These are phyloP conservation scores for Hofmannophila pseudospretella DNA, from an alignment of 2,888 invertebrate genomes.

Conservation along the genomic window DNA sequence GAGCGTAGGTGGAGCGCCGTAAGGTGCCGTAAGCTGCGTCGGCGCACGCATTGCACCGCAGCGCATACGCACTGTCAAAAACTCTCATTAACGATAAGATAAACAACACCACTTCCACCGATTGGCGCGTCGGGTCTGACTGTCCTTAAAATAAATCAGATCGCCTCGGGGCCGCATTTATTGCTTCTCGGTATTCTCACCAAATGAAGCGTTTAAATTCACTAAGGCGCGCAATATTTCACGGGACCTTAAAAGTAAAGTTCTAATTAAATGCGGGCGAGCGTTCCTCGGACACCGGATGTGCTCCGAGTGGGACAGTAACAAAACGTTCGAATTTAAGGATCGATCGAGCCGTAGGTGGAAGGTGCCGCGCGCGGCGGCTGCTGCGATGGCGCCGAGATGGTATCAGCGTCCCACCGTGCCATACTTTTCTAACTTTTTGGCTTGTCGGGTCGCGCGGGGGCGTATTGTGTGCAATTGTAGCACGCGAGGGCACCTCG, in stretches of 20 bases:
- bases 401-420: constrained; percentile 50
- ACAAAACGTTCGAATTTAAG: constrained; percentile 34
- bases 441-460: constrained; percentile 59
- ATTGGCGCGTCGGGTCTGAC: constrained; percentile 32
- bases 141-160: constrained; percentile 58
- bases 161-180: constrained; percentile 47
- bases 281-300: constrained; percentile 49
- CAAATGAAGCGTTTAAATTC: constrained; percentile 43
- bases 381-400: constrained; percentile 45
- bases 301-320: constrained; percentile 24
- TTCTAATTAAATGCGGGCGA: constrained; percentile 62
- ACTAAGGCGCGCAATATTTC: constrained; percentile 62
- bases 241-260: constrained; percentile 53
- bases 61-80: constrained; percentile 36
- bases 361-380: constrained; percentile 23
- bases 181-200: constrained; percentile 59
- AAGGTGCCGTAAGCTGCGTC: not conserved
- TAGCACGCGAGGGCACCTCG: constrained; percentile 67
- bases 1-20: constrained; percentile 47
- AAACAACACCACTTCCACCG: constrained; percentile 36
- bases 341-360: constrained; percentile 25
- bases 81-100: constrained; percentile 46
- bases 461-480: constrained; percentile 70
- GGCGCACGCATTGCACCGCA: constrained; percentile 38
- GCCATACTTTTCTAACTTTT: constrained; percentile 74